phyloP scores from a whole-genome alignment of 2,113 vertebrate genomes.

The Sardina pilchardus region DNA sequence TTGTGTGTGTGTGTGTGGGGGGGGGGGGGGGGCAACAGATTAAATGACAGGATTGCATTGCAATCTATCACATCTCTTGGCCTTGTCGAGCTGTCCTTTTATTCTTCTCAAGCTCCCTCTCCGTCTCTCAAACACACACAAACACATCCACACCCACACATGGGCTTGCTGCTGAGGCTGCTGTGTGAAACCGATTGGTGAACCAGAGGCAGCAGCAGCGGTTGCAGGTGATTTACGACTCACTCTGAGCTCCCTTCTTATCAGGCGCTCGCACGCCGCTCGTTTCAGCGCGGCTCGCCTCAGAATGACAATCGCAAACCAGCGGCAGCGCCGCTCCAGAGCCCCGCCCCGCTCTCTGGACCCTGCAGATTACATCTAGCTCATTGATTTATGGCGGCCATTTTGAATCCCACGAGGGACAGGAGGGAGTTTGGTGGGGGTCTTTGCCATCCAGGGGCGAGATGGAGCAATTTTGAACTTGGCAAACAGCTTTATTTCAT shows the following conservation, averaged over 20 bases:
- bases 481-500: conserved; percentile 65
- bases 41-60: conserved; percentile 87
- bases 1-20: no score
- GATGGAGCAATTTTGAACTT: conserved; percentile 79
- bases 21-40: conserved; percentile 78
- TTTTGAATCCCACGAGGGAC: conserved; percentile 65
- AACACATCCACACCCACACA: neutral
- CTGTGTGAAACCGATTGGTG: conserved; percentile 83
- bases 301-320: conserved; percentile 97
- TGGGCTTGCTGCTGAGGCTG: conserved; percentile 38
- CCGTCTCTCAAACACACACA: conserved; percentile 44
- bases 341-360: conserved; percentile 91
- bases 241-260: conserved; percentile 89
- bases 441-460: conserved; percentile 79
- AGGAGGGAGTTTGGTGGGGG: conserved; percentile 57
- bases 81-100: conserved; percentile 28
- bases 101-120: conserved; percentile 27
- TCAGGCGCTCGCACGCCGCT: conserved; percentile 89
- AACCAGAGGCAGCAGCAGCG: conserved; percentile 70
- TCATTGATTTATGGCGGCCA: conserved; percentile 91
- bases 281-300: conserved; percentile 84
- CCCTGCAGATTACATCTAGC: conserved; percentile 95
- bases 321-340: conserved; percentile 86
- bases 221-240: conserved; percentile 87
- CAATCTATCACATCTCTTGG: conserved; percentile 76